Evolutionary conservation across 2,113 vertebrate genomes (phyloP), one percentile per base, ranked within the genome.

Genomic region (Otocyon megalotis): DNA sequence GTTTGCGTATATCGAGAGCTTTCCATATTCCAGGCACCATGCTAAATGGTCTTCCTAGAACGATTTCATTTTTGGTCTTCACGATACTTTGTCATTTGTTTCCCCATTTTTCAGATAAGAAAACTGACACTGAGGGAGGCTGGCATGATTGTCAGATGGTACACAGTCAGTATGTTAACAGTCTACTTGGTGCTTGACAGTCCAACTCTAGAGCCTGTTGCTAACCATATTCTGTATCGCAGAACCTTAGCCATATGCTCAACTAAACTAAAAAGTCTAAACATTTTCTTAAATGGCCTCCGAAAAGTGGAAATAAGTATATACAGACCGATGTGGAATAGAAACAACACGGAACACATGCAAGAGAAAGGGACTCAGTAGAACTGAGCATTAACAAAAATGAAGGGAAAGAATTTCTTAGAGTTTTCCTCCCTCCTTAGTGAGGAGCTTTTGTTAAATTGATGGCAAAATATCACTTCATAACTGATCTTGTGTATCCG

Each of bases 71-170:
- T 91, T 83, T 80, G 43, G n/a, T 48, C 32, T 28, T 92, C 28
- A 9, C 15, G 30, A 28, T 53, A 43, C 35, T 69, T n/a, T 11
- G n/a, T 35, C 30, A 30, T 53, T 88, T 63, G 4, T 24, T 86
- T 83, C 3, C n/a, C 58, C 43, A 32, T 81, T 92, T 35, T 48
- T 28, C 30, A 83, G 32, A 17, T 58, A 26, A 91, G 37, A 54
- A 81, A 76, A 50, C 0, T 2, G 13, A 88, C 24, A 12, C 58
- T 37, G 15, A 26, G 14, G 11, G 53, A 72, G 56, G 35, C 30
- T 7, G 1, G 1, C 2, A 8, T 24, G 9, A 22, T 15, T 43
- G 7, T 22, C 6, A 2, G 5, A 1, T 20, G 30, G n/a, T 24
- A 11, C 15, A 16, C 22, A 79, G 19, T 24, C 20, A 1, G 20